These are phyloP conservation scores for Macrophya annulata DNA, from an alignment of 2,888 invertebrate species.

Conservation along the genomic window DNA sequence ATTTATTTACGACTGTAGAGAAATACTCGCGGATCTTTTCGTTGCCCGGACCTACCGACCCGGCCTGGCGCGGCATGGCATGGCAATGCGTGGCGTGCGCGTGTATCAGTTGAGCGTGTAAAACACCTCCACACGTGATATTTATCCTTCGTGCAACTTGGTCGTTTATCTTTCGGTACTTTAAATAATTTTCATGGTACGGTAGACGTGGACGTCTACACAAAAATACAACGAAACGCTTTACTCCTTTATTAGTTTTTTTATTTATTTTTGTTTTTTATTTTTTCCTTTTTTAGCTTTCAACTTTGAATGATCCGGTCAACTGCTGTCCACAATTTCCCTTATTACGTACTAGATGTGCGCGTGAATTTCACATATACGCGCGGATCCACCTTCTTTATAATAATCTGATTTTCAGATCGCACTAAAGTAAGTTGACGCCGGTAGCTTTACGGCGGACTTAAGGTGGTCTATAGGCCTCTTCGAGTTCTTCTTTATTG, in stretches of 20 bases:
- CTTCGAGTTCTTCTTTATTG: constrained; percentile 50
- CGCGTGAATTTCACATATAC: neutral
- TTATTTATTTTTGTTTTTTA: neutral
- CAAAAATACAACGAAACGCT: constrained; percentile 7
- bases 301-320: neutral
- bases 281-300: neutral
- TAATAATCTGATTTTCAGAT: constrained; percentile 37
- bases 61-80: too few relatives aligned
- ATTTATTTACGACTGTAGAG: constrained; percentile 51
- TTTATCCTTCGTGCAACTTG: constrained; percentile 30
- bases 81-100: neutral
- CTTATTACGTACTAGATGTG: neutral
- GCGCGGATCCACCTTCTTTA: neutral
- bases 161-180: constrained; percentile 37
- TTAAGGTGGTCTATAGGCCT: constrained; percentile 44
- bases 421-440: constrained; percentile 44
- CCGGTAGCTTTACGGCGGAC: constrained; percentile 46
- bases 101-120: constrained; percentile 1
- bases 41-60: neutral
- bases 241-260: neutral
- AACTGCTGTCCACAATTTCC: neutral
- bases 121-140: constrained; percentile 23
- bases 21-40: constrained; percentile 35
- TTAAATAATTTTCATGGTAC: constrained; percentile 28
- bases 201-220: constrained; percentile 14